Percentiles rank a stretch among this genome's conserved stretches.
Evolutionary conservation across 1,140 invertebrate genomes (phyloP).

Genomic region (Melitaea cinxia): DNA sequence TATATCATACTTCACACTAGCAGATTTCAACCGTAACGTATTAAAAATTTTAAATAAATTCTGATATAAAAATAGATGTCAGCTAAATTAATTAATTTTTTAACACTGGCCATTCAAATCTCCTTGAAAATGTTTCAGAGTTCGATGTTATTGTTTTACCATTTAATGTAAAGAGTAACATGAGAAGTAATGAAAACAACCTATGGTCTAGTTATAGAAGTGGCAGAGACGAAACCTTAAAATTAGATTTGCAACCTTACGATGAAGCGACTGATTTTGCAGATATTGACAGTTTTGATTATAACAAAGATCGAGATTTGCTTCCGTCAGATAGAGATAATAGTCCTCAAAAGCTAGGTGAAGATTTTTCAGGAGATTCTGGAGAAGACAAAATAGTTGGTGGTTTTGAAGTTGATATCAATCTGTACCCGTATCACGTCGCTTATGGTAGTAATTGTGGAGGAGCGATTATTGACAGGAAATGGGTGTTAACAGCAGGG

Average conservation of each 20-base stretch:
- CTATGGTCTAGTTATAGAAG: conserved; percentile 22
- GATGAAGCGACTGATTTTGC: conserved; percentile 51
- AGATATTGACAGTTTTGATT: conserved; percentile 61
- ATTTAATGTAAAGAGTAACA: conserved; percentile 32
- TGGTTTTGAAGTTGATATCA: conserved; percentile 65
- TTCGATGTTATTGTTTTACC: conserved; percentile 63
- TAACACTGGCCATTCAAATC: neutral
- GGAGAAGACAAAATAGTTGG: conserved; percentile 64
- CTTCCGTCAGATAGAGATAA: conserved; percentile 12
- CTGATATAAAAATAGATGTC: too few species aligned
- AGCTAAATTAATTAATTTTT: neutral
- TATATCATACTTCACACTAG: conserved; percentile 24
- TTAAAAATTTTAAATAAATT: too few species aligned
- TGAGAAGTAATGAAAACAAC: neutral
- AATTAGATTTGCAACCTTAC: conserved; percentile 60
- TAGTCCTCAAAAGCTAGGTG: conserved; percentile 11
- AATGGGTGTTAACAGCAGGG: conserved; percentile 66
- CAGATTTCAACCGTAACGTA: conserved; percentile 38
- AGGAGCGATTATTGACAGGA: conserved; percentile 64
- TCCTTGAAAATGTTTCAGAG: conserved; percentile 47
- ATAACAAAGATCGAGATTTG: conserved; percentile 36
- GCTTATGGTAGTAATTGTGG: conserved; percentile 70
- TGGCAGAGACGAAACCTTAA: conserved; percentile 36
- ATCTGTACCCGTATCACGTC: conserved; percentile 69
- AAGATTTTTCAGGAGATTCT: conserved; percentile 31